Base-by-base conservation (phyloP, 2,797 vertebrate species). In the Gymnoscopelus braueri region DNA sequence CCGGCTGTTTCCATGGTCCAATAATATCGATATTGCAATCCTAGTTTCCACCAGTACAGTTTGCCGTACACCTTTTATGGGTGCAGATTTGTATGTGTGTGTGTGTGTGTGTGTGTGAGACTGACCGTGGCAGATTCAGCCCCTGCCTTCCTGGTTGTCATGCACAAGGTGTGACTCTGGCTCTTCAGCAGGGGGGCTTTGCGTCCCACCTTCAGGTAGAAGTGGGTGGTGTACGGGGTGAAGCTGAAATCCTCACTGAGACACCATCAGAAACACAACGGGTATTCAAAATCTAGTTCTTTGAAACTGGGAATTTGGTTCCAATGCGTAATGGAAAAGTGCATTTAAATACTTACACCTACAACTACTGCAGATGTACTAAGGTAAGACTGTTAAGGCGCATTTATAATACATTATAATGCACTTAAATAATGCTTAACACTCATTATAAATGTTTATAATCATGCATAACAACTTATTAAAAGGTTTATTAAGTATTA, bases 191-290 rank as follows among this genome's bases (percentile, higher is more conserved):
- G 92, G 53, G 83, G 65, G 29, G 96, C 95, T 91, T 94, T 98
- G 0, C 92, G 93, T 51, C 97, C 98, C 66, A 89, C 84, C 84
- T 97, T 98, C 85, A 99, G 59, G 78, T 99, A 99, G 48, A 96
- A 96, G 86, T 97, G 95, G n/a, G 98, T 99, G 32, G 96, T 94
- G 53, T 96, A 99, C 0, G 98, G 96, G 0, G 98, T 99, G 85
- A 98, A 99, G 89, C 97, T 99, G 92, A 97, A 98, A 78, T 99
- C 97, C 91, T 98, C 97, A 77, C 98, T 95, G 87, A 67, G 44
- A 44, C n/a, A 10, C 7, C 13, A 2, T 35, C 32, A 60, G 39
- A 44, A 44, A 59, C 29, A 59, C 32, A 44, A 44, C 39, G 7
- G 39, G 8, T 7, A 44, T 44, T 44, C 8, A 44, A 44, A 9